A percentile compares a stretch with the other conserved stretches of the same genome.
Conservation (phyloP, 2,888 invertebrate species). For the Cryptus armator region DNA sequence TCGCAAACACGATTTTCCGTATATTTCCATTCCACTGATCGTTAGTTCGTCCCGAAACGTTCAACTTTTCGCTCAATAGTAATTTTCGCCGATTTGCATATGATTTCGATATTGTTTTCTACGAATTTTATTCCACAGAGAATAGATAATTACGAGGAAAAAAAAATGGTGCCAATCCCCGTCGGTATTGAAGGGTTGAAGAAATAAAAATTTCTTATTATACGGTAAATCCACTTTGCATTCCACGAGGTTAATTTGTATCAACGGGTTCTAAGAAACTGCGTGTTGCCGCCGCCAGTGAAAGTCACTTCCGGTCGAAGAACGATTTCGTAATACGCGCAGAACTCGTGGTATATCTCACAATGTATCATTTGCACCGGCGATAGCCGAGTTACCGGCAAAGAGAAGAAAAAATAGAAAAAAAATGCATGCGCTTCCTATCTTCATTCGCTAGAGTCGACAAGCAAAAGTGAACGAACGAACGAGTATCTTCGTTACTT, state of each 20-base stretch:
- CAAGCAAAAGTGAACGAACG: constrained; percentile 47
- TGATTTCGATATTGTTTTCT: neutral
- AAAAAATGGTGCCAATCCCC: neutral
- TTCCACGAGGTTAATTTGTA: neutral
- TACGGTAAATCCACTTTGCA: constrained; percentile 9
- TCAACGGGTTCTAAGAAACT: neutral
- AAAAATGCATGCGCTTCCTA: constrained; percentile 30
- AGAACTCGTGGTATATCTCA: neutral
- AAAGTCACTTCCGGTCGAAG: constrained; percentile 3
- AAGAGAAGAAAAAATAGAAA: constrained; percentile 39
- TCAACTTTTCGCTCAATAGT: neutral
- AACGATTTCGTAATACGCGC: neutral
- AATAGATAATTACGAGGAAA: neutral
- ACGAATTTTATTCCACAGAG: neutral
- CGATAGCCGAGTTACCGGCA: constrained; percentile 37
- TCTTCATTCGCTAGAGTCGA: constrained; percentile 36
- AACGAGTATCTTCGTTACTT: constrained; percentile 26
- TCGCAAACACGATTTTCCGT: neutral
- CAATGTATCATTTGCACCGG: constrained; percentile 32
- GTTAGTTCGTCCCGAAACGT: neutral
- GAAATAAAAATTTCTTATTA: neutral
- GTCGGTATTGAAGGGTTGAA: neutral
- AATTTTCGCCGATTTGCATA: neutral
- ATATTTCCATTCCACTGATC: neutral
- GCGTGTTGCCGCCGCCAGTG: constrained; percentile 6